These are phyloP conservation scores for Trichogramma pretiosum DNA, from an alignment of 1,140 invertebrate species.

Conservation along the genomic window DNA sequence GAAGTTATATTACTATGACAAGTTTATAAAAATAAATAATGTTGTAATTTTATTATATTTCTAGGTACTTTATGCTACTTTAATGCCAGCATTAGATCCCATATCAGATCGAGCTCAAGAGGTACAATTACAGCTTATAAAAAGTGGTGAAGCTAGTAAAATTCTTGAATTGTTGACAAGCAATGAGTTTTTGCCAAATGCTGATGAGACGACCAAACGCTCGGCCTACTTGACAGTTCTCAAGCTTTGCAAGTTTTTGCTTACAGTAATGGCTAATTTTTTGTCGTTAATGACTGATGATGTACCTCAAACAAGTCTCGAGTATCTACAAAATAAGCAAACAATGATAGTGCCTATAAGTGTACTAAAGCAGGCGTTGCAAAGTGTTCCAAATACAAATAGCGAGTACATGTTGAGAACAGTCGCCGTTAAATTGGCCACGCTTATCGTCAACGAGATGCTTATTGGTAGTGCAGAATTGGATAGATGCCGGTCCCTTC, in stretches of 20 bases:
- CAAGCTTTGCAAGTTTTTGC: slow-evolving; percentile 78
- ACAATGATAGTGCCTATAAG: slow-evolving; percentile 42
- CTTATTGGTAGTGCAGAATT: slow-evolving; percentile 41
- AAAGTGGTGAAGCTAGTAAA: slow-evolving; percentile 70
- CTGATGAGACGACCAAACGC: slow-evolving; percentile 72
- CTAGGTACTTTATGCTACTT: slow-evolving; percentile 81
- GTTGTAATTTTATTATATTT: slow-evolving; percentile 25
- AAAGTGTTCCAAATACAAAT: slow-evolving; percentile 59
- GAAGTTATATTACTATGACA: not conserved
- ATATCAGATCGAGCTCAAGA: slow-evolving; percentile 73
- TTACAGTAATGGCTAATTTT: slow-evolving; percentile 77
- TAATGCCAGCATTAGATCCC: slow-evolving; percentile 84
- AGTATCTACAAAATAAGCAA: no score
- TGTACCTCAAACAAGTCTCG: no score
- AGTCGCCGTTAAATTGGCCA: slow-evolving; percentile 67
- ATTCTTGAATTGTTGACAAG: slow-evolving; percentile 79
- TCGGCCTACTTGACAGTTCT: slow-evolving; percentile 81
- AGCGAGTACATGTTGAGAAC: slow-evolving; percentile 61
- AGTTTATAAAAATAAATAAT: not conserved
- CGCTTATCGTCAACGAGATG: slow-evolving; percentile 57
- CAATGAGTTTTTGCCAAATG: slow-evolving; percentile 76
- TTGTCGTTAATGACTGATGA: slow-evolving; percentile 32
- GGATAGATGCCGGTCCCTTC: slow-evolving; percentile 44
- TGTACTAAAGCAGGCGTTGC: slow-evolving; percentile 62
- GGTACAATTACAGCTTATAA: slow-evolving; percentile 84